Conservation (phyloP, 2,113 vertebrate species). For the Actenoides lindsayi region DNA sequence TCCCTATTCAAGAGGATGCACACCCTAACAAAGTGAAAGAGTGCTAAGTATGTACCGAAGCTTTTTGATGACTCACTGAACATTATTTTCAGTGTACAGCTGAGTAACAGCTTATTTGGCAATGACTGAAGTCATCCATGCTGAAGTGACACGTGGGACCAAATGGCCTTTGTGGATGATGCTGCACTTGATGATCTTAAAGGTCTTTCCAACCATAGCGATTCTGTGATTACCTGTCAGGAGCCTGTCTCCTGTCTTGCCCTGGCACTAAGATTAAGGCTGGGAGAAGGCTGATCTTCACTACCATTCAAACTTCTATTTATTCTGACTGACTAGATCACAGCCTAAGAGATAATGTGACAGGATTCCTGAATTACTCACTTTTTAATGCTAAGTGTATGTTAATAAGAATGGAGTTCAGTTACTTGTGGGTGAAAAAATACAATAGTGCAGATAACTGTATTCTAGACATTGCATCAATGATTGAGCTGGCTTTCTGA, state of each 20-base stretch:
- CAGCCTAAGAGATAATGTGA: not conserved
- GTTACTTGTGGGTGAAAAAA: not conserved
- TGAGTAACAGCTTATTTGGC: not conserved
- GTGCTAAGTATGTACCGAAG: not conserved
- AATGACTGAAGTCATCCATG: not conserved
- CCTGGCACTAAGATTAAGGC: not conserved
- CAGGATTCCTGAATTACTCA: not conserved
- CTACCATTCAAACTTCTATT: not conserved
- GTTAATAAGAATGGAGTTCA: not conserved
- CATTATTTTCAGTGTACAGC: not conserved
- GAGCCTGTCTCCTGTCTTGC: not conserved
- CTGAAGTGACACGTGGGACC: not conserved
- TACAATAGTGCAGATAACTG: not conserved
- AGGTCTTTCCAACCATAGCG: too few relatives aligned
- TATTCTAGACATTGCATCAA: not conserved
- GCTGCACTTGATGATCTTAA: too few relatives aligned
- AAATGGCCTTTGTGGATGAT: not conserved
- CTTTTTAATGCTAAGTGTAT: not conserved
- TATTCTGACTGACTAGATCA: not conserved
- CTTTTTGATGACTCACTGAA: not conserved
- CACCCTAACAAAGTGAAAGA: not conserved
- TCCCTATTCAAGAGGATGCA: not conserved
- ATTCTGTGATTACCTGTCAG: not conserved
- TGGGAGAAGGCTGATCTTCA: not conserved
- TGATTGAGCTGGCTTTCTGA: not conserved